Percentiles rank a stretch among this genome's conserved stretches.
These are phyloP conservation scores for Pluvianellus socialis DNA, from an alignment of 2,113 vertebrate genomes.

Conservation along the genomic window DNA sequence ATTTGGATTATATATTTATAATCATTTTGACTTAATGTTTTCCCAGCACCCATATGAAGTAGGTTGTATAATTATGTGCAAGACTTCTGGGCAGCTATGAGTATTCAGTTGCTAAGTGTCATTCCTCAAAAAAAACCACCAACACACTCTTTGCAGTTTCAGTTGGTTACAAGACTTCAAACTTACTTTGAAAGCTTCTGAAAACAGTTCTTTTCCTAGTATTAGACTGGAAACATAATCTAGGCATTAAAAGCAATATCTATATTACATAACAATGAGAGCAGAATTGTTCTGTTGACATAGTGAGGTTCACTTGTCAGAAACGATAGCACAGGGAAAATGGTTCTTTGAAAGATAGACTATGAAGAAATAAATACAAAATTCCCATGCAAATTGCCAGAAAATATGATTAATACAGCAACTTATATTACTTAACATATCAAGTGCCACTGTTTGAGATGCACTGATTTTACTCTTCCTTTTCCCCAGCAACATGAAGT, in stretches of 20 bases:
- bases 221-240: neutral
- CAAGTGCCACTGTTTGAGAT: rapidly evolving
- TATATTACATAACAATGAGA: neutral
- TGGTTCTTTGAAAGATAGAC: neutral
- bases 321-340: neutral
- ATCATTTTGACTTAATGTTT: neutral
- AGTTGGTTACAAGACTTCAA: neutral
- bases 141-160: neutral
- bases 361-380: neutral
- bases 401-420: neutral
- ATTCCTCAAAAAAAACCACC: neutral
- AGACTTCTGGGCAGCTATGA: neutral
- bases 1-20: neutral
- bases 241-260: neutral
- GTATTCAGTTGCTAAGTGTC: neutral
- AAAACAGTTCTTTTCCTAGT: neutral
- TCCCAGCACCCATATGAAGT: neutral
- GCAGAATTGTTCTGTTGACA: neutral
- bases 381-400: neutral
- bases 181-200: neutral
- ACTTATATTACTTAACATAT: neutral
- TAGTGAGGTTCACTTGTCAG: neutral
- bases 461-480: neutral
- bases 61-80: neutral
- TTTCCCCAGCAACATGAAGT: neutral